Conservation (phyloP, 2,113 vertebrate genomes). For the Pavo muticus region DNA sequence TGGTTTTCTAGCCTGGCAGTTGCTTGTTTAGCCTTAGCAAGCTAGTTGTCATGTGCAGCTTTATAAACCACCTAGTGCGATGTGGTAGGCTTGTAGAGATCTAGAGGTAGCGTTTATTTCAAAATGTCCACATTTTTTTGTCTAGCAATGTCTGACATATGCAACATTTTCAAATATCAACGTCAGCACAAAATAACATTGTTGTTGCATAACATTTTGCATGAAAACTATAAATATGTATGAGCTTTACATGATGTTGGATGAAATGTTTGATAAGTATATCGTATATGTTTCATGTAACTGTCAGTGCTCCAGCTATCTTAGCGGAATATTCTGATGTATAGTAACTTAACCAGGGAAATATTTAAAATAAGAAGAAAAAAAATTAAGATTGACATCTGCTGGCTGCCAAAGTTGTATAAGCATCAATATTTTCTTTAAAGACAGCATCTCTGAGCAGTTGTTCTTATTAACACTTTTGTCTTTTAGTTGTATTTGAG, state of each 20-base stretch:
- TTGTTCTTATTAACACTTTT: constrained; percentile 75
- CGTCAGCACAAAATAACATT: constrained; percentile 89
- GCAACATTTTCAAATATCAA: constrained; percentile 89
- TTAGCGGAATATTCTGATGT: constrained; percentile 68
- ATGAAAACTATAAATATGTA: constrained; percentile 90
- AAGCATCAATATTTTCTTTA: constrained; percentile 82
- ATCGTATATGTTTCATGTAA: constrained; percentile 78
- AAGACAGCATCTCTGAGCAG: constrained; percentile 82
- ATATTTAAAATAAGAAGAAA: constrained; percentile 73
- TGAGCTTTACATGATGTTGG: constrained; percentile 83
- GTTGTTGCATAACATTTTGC: constrained; percentile 90
- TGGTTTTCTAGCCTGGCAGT: constrained; percentile 76
- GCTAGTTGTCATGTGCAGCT: constrained; percentile 60
- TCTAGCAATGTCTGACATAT: constrained; percentile 88
- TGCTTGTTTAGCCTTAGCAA: constrained; percentile 66
- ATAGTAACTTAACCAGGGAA: constrained; percentile 70
- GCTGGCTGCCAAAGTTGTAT: constrained; percentile 73
- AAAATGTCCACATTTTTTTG: constrained; percentile 88
- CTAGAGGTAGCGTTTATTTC: constrained; percentile 80
- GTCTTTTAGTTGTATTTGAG: constrained; percentile 74
- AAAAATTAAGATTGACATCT: constrained; percentile 76
- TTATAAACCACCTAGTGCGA: constrained; percentile 62
- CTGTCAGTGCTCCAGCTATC: constrained; percentile 85
- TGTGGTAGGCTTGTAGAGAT: constrained; percentile 68
- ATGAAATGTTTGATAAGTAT: constrained; percentile 83